Evolutionary conservation across 2,797 vertebrate species (phyloP), one percentile per base, ranked within the genome.

Genomic region (Clarias laeviceps): DNA sequence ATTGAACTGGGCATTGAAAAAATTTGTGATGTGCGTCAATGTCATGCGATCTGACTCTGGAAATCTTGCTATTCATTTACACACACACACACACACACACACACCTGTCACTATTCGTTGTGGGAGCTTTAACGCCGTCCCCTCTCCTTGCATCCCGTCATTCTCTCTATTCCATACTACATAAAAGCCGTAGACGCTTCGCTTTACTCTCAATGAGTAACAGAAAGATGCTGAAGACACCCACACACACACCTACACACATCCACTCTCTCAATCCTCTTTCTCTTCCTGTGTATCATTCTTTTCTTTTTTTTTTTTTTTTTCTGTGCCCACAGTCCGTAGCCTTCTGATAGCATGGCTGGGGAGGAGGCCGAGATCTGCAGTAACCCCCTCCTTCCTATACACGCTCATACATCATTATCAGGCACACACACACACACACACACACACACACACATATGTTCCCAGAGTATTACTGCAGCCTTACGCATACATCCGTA

Each of bases 331-430:
- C 68, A 73, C 68, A 56, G 82, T 73, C 69, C 86, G 40, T 77
- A 82, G 79, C 54, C 82, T 69, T 82, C 20, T 64, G n/a, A 82
- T 82, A 78, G 85, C 62, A 50, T 79, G 74, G 37, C 78, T 57
- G 57, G 69, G 81, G 80, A 57, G 64, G 56, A 83, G 56, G 73
- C 81, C 59, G 40, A 81, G 61, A 65, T 72, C 64, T 59, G 74
- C 85, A 86, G 85, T 72, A 79, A 32, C 14, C 54, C 80, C 56
- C 80, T 57, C 72, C 56, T 78, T 82, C 80, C 80, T 69, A 57
- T 40, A 83, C 72, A 59, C 81, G 50, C 50, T 45, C 59, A 72
- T 32, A 81, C 78, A 66, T 68, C 72, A 68, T 9, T 8, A 59
- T 65, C 72, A 84, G 14, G 50, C 82, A 56, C 54, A 70, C 20